A percentile compares a stretch with the other conserved stretches of the same genome.
phyloP scores from a whole-genome alignment of 2,113 vertebrate genomes.

The Syngnathus scovelli region DNA sequence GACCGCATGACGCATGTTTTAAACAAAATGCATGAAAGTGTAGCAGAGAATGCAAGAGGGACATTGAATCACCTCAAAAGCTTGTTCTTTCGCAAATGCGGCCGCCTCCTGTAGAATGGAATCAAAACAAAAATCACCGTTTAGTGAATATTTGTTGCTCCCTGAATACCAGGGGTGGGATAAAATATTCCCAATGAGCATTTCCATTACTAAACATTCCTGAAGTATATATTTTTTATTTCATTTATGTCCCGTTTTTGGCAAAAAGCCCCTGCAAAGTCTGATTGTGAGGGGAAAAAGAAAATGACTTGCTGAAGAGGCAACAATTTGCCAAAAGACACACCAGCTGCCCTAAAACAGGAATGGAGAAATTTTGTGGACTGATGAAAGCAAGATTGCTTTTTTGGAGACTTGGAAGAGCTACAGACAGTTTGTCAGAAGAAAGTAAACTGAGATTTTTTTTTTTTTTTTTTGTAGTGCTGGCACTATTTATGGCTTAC shows the following conservation, averaged over 20 bases:
- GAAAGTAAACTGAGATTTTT: background rate
- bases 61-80: conserved; percentile 84
- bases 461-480: background rate
- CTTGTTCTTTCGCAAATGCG: conserved; percentile 87
- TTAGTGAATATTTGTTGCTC: background rate
- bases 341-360: background rate
- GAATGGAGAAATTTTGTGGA: background rate
- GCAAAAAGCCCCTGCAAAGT: background rate
- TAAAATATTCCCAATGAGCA: background rate
- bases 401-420: background rate
- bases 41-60: background rate
- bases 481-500: background rate
- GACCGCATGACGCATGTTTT: background rate
- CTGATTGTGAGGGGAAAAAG: background rate
- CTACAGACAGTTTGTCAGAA: background rate
- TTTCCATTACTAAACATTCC: too few species aligned
- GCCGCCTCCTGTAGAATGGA: conserved; percentile 85
- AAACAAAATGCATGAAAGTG: background rate
- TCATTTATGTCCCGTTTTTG: too few species aligned
- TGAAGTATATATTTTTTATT: too few species aligned
- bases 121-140: conserved; percentile 16
- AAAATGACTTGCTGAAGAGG: background rate
- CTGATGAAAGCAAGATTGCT: background rate
- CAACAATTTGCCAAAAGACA: background rate
- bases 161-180: background rate